A percentile compares a stretch with the other conserved stretches of the same genome.
phyloP scores from a whole-genome alignment of 2,888 invertebrate species.

The Drosophila greeni region DNA sequence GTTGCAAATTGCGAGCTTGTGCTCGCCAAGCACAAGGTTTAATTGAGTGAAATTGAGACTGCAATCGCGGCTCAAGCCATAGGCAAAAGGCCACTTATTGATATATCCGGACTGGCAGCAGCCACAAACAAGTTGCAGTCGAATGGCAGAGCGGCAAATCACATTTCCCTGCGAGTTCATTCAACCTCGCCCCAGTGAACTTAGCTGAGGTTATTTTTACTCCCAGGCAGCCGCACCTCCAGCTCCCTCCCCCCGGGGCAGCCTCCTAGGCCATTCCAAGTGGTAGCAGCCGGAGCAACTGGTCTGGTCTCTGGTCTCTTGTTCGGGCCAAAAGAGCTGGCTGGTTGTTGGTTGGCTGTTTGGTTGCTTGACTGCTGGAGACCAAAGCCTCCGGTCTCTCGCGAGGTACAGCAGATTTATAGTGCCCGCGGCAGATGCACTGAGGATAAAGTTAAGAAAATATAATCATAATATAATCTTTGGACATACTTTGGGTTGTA shows the following conservation, averaged over 20 bases:
- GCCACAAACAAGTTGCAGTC: constrained; percentile 51
- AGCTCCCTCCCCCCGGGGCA: not conserved
- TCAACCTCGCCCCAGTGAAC: constrained; percentile 80
- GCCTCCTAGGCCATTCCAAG: constrained; percentile 40
- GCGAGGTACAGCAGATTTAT: constrained; percentile 53
- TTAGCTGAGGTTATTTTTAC: constrained; percentile 79
- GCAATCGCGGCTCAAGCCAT: constrained; percentile 58
- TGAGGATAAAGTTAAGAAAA: not conserved
- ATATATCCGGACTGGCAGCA: constrained; percentile 64
- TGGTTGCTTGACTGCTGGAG: constrained; percentile 20
- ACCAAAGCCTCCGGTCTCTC: constrained; percentile 42
- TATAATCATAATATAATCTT: not conserved
- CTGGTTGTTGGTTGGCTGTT: constrained; percentile 17
- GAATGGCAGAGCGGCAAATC: constrained; percentile 24
- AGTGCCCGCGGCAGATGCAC: constrained; percentile 49
- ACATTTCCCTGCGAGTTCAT: constrained; percentile 73
- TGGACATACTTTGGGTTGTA: not conserved
- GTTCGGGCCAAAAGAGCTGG: constrained; percentile 28
- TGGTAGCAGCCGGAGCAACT: constrained; percentile 59
- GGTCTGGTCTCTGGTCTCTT: constrained; percentile 67
- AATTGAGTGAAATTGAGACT: constrained; percentile 65
- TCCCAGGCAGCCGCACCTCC: constrained; percentile 48
- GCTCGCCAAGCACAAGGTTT: constrained; percentile 46
- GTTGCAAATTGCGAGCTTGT: constrained; percentile 31
- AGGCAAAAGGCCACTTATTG: constrained; percentile 60